Evolutionary conservation across 2,113 vertebrate genomes (phyloP).

Genomic region (Hydrochoerus hydrochaeris): DNA sequence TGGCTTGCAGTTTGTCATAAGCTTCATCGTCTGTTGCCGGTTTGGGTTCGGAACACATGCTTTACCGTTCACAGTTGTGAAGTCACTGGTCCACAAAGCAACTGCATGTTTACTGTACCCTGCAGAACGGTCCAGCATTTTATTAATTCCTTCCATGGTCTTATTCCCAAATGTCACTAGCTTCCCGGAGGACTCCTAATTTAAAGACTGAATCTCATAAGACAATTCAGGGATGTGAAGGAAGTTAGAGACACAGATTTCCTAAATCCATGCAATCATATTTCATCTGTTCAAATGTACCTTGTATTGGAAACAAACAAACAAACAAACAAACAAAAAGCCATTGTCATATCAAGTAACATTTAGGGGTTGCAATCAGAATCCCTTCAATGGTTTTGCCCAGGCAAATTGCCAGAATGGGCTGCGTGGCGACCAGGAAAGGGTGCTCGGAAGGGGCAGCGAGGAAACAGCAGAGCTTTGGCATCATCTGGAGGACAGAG

Average conservation of each 20-base stretch:
- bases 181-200: neutral
- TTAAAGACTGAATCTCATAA: neutral
- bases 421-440: neutral
- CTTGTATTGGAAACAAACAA: neutral
- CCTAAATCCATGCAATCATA: neutral
- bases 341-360: neutral
- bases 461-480: neutral
- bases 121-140: neutral
- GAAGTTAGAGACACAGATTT: neutral
- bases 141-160: neutral
- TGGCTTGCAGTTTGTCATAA: neutral
- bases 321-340: neutral
- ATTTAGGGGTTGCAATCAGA: neutral
- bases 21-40: no score
- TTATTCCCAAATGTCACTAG: neutral
- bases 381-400: slow-evolving; percentile 10
- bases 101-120: neutral
- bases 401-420: neutral
- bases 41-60: neutral
- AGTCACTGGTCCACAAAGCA: neutral
- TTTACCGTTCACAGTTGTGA: neutral
- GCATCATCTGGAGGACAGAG: neutral
- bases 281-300: slow-evolving; percentile 6
- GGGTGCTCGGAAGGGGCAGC: neutral
- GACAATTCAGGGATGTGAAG: neutral